Evolutionary conservation across 2,113 vertebrate species (phyloP).

Genomic region (Cygnus buccinator): DNA sequence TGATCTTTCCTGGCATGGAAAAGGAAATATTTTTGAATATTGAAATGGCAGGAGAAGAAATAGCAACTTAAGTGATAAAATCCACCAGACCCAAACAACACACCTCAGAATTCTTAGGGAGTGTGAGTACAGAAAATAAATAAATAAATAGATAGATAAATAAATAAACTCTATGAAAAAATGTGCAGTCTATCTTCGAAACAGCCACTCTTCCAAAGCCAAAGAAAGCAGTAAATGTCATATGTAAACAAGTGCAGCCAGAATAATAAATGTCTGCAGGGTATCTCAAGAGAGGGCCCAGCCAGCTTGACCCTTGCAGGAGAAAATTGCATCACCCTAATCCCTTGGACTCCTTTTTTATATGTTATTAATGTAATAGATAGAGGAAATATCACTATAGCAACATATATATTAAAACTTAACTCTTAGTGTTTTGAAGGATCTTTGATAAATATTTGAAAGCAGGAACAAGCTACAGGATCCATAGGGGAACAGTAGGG

Average conservation of each 20-base stretch:
- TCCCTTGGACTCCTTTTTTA: neutral
- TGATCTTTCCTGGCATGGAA: neutral
- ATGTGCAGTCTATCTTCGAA: neutral
- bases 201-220: neutral
- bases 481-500: neutral
- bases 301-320: neutral
- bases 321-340: neutral
- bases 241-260: neutral
- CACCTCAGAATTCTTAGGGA: neutral
- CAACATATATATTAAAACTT: neutral
- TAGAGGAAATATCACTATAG: neutral
- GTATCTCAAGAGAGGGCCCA: neutral
- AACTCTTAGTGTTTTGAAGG: neutral
- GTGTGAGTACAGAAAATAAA: fast-evolving
- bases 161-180: neutral
- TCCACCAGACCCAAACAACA: neutral
- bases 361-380: neutral
- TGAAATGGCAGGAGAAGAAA: constrained; percentile 19
- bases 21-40: neutral
- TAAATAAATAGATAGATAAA: neutral
- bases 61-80: neutral
- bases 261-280: neutral
- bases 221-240: neutral
- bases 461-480: neutral
- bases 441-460: neutral